Conservation (phyloP, 2,888 invertebrate genomes). For the Helicoverpa assulta region DNA sequence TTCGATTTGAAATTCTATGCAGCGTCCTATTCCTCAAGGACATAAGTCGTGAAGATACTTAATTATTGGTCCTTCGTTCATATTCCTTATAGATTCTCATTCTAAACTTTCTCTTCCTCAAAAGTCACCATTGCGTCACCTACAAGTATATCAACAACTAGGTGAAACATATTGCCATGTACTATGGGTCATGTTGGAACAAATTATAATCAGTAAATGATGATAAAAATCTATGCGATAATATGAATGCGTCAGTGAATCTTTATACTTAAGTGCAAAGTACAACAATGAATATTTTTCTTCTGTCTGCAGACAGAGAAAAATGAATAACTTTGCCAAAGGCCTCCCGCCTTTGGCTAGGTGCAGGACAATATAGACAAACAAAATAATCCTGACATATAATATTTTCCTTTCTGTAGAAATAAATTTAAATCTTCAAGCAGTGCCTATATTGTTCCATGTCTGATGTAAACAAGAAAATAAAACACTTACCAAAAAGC, state of each 20-base stretch:
- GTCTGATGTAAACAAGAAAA: no score
- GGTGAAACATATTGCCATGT: neutral
- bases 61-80: neutral
- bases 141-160: constrained; percentile 4
- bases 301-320: neutral
- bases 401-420: no score
- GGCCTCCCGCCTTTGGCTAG: no score
- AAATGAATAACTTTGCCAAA: no score
- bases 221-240: constrained; percentile 27
- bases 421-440: no score
- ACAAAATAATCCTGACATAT: no score
- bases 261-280: neutral
- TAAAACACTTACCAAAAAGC: no score
- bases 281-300: neutral
- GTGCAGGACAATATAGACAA: no score
- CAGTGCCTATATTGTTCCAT: no score
- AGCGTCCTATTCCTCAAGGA: neutral
- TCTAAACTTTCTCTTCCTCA: neutral
- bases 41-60: constrained; percentile 7
- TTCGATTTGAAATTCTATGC: neutral
- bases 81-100: neutral
- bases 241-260: neutral
- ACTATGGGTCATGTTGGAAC: constrained; percentile 32
- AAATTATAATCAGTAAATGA: constrained; percentile 16
- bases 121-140: neutral